Evolutionary conservation across 2,888 invertebrate genomes (phyloP).

Genomic region (Oligia latruncula): DNA sequence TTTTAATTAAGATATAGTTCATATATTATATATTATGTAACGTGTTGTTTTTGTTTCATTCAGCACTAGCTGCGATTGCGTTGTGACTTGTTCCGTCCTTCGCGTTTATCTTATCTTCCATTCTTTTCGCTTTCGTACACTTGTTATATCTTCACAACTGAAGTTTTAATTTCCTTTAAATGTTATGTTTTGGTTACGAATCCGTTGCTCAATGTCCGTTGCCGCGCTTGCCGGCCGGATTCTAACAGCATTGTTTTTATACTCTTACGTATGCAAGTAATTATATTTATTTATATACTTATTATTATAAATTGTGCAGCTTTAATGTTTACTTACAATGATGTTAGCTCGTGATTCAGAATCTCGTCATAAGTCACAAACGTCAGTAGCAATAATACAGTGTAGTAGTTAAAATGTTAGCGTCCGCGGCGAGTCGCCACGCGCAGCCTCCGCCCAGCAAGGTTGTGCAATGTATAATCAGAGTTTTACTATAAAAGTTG

Average conservation of each 20-base stretch:
- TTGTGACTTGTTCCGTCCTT: constrained; percentile 73
- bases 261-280: constrained; percentile 83
- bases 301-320: constrained; percentile 89
- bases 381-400: constrained; percentile 88
- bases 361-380: constrained; percentile 90
- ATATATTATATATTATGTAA: constrained; percentile 69
- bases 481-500: constrained; percentile 72
- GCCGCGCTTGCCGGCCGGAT: constrained; percentile 77
- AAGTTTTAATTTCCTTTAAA: constrained; percentile 77
- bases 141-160: constrained; percentile 86
- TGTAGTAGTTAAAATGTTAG: constrained; percentile 79
- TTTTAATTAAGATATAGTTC: constrained; percentile 81
- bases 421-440: constrained; percentile 74
- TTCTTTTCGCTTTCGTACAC: constrained; percentile 78
- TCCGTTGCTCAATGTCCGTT: constrained; percentile 87
- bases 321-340: constrained; percentile 90
- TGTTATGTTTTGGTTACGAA: constrained; percentile 77
- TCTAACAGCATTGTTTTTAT: constrained; percentile 84
- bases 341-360: constrained; percentile 90
- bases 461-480: constrained; percentile 83
- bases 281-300: constrained; percentile 88
- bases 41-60: constrained; percentile 79
- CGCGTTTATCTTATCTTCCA: constrained; percentile 75
- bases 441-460: constrained; percentile 67
- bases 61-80: constrained; percentile 74